Base-by-base conservation (phyloP, 2,113 vertebrate genomes). In the Procavia capensis region DNA sequence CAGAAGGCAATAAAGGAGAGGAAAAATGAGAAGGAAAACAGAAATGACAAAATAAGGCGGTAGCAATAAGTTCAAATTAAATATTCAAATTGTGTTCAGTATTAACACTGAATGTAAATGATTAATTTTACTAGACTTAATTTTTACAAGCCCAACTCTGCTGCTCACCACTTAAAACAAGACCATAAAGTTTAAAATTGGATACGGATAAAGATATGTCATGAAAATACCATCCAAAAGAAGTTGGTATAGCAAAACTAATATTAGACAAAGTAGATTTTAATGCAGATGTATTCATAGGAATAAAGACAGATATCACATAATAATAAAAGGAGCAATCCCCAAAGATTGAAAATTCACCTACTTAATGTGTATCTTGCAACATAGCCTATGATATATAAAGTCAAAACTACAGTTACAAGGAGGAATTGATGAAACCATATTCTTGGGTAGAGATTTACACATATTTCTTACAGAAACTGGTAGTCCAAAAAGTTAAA, bases 211-310 rank as follows among this genome's bases (percentile, higher is more conserved):
- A 88, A 96, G 36, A 63, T 31, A 54, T 25, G 22, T 45, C 31
- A 25, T 76, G 85, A 81, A 85, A 93, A 90, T 89, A 34, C 43
- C 70, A 45, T 70, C 25, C 36, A 63, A 88, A 89, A 63, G 63
- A 82, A 78, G 80, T 59, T 54, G 63, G 39, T 29, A 78, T 14
- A 75, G 57, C 64, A 84, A 84, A 61, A 50, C 34, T 50, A 81
- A n/a, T 66, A 16, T 82, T 66, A 90, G 36, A 20, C 31, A 83
- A 75, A 93, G 39, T 39, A n/a, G 5, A 43, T 85, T 87, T 88
- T 59, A 80, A 63, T 76, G 41, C 4, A 29, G 64, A 36, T 29
- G 4, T 88, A 24, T 36, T 36, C n/a, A 47, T 34, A 39, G 36
- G 25, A n/a, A 80, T 80, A 70, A 90, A 85, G 20, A 84, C 22